phyloP scores from a whole-genome alignment of 2,797 vertebrate genomes.

The Tachyglossus aculeatus region DNA sequence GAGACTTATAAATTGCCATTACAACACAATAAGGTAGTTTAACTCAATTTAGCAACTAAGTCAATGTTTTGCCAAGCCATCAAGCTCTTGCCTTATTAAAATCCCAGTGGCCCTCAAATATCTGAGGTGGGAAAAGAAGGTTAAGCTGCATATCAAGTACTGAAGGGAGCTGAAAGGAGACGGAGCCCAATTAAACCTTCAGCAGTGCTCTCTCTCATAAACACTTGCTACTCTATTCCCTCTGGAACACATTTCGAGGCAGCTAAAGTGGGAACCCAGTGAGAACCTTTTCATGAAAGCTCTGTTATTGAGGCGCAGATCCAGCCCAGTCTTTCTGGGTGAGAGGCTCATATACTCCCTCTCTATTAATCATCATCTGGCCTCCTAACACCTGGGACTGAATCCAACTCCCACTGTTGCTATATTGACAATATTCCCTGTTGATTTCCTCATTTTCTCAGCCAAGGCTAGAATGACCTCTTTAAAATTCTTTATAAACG shows the following conservation, averaged over 20 bases:
- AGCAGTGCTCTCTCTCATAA: conserved; percentile 69
- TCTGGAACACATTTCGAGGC: conserved; percentile 70
- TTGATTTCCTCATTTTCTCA: conserved; percentile 88
- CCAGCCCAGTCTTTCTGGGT: conserved; percentile 76
- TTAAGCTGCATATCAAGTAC: conserved; percentile 83
- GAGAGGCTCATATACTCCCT: conserved; percentile 75
- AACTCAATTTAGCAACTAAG: conserved; percentile 64
- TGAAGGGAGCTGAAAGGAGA: conserved; percentile 76
- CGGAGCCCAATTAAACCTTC: conserved; percentile 85
- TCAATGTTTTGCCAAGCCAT: conserved; percentile 65
- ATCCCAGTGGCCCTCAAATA: conserved; percentile 72
- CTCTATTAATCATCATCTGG: conserved; percentile 81
- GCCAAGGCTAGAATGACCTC: conserved; percentile 83
- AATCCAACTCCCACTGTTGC: conserved; percentile 82
- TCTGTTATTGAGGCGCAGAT: conserved; percentile 71
- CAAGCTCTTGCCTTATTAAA: conserved; percentile 68
- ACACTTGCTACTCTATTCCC: conserved; percentile 77
- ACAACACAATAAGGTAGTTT: conserved; percentile 45
- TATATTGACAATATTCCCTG: conserved; percentile 87
- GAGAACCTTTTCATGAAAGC: conserved; percentile 75
- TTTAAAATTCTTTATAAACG: conserved; percentile 93
- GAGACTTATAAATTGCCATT: conserved; percentile 49
- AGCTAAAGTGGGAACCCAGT: conserved; percentile 76
- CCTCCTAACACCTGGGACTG: conserved; percentile 83
- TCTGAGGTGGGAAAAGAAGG: conserved; percentile 73